Evolutionary conservation across 2,113 vertebrate genomes (phyloP).

Genomic region (Petrocephalus zakoni): DNA sequence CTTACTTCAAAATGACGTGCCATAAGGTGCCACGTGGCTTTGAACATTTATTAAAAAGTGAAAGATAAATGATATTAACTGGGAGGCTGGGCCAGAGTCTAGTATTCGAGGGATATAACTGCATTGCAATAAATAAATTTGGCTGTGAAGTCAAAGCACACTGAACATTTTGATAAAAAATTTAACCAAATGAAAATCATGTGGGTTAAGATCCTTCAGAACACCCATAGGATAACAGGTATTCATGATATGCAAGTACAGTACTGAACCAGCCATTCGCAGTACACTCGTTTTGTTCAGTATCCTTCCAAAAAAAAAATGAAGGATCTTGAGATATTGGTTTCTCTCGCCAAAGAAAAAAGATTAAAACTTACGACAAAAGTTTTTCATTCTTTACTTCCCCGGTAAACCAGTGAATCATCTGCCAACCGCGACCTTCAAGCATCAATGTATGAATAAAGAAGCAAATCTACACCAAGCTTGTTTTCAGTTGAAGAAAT

Average conservation of each 20-base stretch:
- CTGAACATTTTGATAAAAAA: not conserved
- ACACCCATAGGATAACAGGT: not conserved
- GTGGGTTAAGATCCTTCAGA: not conserved
- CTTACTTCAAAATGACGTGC: not conserved
- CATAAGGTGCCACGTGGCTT: not conserved
- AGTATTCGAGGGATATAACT: not conserved
- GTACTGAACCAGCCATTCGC: not conserved
- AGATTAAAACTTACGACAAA: not conserved
- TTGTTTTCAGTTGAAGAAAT: slow-evolving; percentile 6
- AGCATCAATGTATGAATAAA: slow-evolving; percentile 18
- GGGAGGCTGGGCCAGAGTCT: not conserved
- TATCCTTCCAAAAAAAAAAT: not conserved
- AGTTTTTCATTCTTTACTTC: not conserved
- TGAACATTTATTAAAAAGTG: not conserved
- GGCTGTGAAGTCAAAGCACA: not conserved
- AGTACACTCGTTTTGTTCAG: not conserved
- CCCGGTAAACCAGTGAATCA: not conserved
- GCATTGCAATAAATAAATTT: not conserved
- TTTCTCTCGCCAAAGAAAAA: slow-evolving; percentile 11
- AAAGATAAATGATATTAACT: not conserved
- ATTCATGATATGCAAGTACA: not conserved
- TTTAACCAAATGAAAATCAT: not conserved
- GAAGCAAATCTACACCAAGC: slow-evolving; percentile 18
- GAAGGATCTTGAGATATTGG: not conserved
- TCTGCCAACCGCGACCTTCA: slow-evolving; percentile 8